Evolutionary conservation across 2,113 vertebrate genomes (phyloP), one percentile per base, ranked within the genome.

Genomic region (Poecilia latipinna): DNA sequence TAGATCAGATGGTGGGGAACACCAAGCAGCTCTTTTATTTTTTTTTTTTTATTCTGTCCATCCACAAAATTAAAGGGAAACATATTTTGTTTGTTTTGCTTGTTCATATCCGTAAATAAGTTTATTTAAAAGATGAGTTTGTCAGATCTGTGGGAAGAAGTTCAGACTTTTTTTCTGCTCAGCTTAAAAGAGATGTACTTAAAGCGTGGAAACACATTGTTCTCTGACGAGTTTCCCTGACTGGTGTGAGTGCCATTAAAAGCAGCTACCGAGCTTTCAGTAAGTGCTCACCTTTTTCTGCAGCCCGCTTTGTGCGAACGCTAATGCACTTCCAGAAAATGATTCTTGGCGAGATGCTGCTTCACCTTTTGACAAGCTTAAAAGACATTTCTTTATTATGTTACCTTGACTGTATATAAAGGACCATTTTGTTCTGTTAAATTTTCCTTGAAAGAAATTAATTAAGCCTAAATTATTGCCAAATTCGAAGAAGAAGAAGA

Each of bases 231-330:
- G 39, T n/a, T 17, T 15, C 33, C 63, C 28, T 32, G 17, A 65
- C 10, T 32, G 65, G 17, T 42, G 42, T 17, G 19, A 32, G 62
- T 17, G 54, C 71, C 65, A 42, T 72, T 70, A 35, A 77, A 76
- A 75, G 57, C 71, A 8, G 4, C 26, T 61, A 31, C 68, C 37
- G 70, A 74, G 68, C 44, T 28, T 8, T n/a, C 1, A 0, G 39
- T 76, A 64, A 80, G 70, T 29, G 24, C 54, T 77, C 77, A 64
- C 61, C 72, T 82, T 60, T 74, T 60, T 60, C 80, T 68, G 28
- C 35, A 12, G 29, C 28, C 51, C 73, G 61, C 78, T 76, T 74
- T 22, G 33, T 32, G 7, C 0, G 1, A 77, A 51, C 17, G 69
- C 72, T 68, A 65, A 73, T 66, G 28, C n/a, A 29, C 78, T 31